Base-by-base conservation (phyloP, 2,888 invertebrate species). In the Drosophila formosana region DNA sequence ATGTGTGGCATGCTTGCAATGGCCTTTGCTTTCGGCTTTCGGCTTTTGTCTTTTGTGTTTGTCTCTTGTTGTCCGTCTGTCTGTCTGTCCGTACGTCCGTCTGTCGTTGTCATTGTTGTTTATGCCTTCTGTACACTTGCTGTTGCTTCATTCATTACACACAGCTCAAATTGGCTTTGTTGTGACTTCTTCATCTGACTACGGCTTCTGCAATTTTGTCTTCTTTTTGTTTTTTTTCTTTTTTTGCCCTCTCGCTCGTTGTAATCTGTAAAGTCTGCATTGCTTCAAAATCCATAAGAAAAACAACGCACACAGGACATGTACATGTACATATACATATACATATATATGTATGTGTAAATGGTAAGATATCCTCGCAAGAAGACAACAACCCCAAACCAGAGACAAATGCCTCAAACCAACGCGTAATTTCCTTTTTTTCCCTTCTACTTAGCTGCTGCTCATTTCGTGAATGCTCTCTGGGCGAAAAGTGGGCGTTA, bases 241-340 rank as follows among this genome's bases (percentile, higher is more conserved):
- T 51, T 30, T 25, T n/a, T 7, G 6, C 2, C 30, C 30, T 30
- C 30, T 51, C 67, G 56, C 63, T 77, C 70, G 57, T 65, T 80
- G 75, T 81, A 84, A 82, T 84, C 85, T 78, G 64, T 70, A 87
- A 78, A 84, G 82, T 87, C 88, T 83, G 82, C 82, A 86, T 78
- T 82, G 87, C 87, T 72, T 75, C 71, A 83, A 81, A 81, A 77
- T 80, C 74, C 77, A 65, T 58, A 66, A 67, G 74, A 60, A 66
- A 57, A 58, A 52, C n/a, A 56, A 50, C 39, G 37, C 34, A 23
- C 37, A 28, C 25, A 62, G 11, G 0, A 45, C 7, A 11, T 7
- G 18, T 30, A 46, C 18, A 39, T 7, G 37, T 13, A 25, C n/a
- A 13, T 9, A 50, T 23, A 50, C 13, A 26, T 25, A 26, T 7